Evolutionary conservation across 2,113 vertebrate species (phyloP), one percentile per base, ranked within the genome.

Genomic region (Circaetus cinerascens): DNA sequence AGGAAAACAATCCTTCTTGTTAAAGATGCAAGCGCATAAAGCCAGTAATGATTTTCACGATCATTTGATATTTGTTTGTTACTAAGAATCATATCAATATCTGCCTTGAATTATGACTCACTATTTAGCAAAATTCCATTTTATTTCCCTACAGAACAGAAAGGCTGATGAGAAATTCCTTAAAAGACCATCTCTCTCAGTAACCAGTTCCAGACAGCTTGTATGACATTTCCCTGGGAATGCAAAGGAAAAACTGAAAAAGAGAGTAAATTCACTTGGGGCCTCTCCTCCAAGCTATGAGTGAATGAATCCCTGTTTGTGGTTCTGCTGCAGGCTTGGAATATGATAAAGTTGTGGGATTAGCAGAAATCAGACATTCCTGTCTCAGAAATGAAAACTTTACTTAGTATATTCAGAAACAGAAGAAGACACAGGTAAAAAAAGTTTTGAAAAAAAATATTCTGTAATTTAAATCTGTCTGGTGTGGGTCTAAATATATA

Each of bases 321-420:
- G 79, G 69, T 88, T 85, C 71, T 89, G 84, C 72, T 85, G 64
- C 76, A 86, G 88, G 36, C 69, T 76, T 84, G 63, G 90, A 92
- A 30, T 69, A 92, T 36, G 43, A 84, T 75, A 95, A 96, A 97
- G 75, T 86, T 96, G 92, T 96, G 96, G 88, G 95, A 98, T 98
- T 97, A 98, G 79, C 86, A 97, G 75, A 97, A 97, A 96, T 96
- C 93, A 97, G 97, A 97, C 93, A 97, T 97, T 98, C 94, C 86
- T 96, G 91, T 93, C 91, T 96, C 92, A 93, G 64, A 96, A 96
- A 86, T 74, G 79, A 97, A 97, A 97, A 95, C 71, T 90, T 87
- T 86, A 82, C 92, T 95, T 93, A 91, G 80, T 56, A 57, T 89
- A 82, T 94, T 96, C 89, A 95, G 86, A 80, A 60, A 90, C 90